Base-by-base conservation (phyloP, 2,888 invertebrate species). In the Pasiphila rectangulata region DNA sequence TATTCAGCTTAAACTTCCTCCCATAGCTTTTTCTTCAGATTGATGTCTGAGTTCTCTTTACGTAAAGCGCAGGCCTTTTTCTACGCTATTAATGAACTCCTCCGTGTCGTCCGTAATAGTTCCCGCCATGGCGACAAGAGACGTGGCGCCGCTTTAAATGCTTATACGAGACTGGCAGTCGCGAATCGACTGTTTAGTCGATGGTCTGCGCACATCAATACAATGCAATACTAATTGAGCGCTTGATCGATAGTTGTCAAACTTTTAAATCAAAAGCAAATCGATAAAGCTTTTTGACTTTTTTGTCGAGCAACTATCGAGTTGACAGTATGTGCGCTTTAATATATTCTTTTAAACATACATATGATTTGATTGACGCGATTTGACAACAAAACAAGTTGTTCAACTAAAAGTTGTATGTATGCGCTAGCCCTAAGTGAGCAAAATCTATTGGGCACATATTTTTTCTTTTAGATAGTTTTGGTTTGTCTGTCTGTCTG, bases 91-190 rank as follows among this genome's bases (percentile, higher is more conserved):
- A 19, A 19, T 19, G 19, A 19, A 19, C 24, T 25, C 24, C 24
- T 25, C 24, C 24, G 24, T 25, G 10, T 10, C 24, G 24, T 25
- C 24, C 24, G 32, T 36, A 32, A 19, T 38, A 12, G 27, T 27
- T 27, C 15, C 21, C 24, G 20, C 13, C 4, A 36, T 24, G 16
- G 44, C 4, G 13, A 9, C 39, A 1, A 46, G 10, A 15, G 38
- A 50, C 1, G 50, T 43, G 65, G 63, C 24, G 63, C 24, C 24
- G 24, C 24, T 25, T 25, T 9, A 25, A 25, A 25, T 25, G 19
- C 19, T 19, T 19, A 19, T 19, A 19, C 19, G 24, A 25, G 24
- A 9, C 24, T 7, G 24, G 7, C 24, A 25, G 24, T 25, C 24
- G 40, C 21, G 30, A 30, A 25, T 42, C 34, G 43, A 43, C 43